phyloP scores from a whole-genome alignment of 1,140 invertebrate species.

The Araneus ventricosus region DNA sequence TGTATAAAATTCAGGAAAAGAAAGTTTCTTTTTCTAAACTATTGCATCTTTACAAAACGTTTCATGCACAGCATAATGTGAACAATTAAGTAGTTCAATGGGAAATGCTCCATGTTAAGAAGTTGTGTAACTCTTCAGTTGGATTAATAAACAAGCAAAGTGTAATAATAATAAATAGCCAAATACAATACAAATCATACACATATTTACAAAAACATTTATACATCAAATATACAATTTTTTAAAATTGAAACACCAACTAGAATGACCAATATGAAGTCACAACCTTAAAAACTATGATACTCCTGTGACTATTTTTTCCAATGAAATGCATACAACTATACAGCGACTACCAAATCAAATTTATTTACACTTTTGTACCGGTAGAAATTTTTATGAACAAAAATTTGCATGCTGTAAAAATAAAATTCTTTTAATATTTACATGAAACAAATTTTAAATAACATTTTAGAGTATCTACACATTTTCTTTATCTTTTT shows the following conservation, averaged over 20 bases:
- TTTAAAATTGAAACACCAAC: conserved; percentile 21
- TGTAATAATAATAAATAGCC: conserved; percentile 46
- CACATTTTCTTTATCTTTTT: too few species aligned
- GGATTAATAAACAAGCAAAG: neutral
- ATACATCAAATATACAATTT: conserved; percentile 19
- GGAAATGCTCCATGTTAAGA: neutral
- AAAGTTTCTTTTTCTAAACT: neutral
- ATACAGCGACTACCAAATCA: conserved; percentile 54
- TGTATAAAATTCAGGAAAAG: neutral
- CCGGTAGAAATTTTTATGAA: neutral
- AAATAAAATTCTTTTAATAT: neutral
- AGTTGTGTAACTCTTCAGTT: conserved; percentile 2
- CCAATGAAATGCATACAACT: conserved; percentile 57
- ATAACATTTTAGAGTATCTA: too few species aligned
- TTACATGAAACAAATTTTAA: too few species aligned
- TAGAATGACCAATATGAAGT: conserved; percentile 45
- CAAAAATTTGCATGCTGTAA: neutral
- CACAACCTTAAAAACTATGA: conserved; percentile 60
- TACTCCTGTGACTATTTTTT: conserved; percentile 51
- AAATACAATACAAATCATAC: conserved; percentile 53
- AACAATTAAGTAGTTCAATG: conserved; percentile 41
- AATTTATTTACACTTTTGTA: conserved; percentile 57
- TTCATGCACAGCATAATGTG: neutral
- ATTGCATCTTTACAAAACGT: conserved; percentile 8
- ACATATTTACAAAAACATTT: conserved; percentile 61